Evolutionary conservation across 2,797 vertebrate species (phyloP).

Genomic region (Propithecus deckenii): DNA sequence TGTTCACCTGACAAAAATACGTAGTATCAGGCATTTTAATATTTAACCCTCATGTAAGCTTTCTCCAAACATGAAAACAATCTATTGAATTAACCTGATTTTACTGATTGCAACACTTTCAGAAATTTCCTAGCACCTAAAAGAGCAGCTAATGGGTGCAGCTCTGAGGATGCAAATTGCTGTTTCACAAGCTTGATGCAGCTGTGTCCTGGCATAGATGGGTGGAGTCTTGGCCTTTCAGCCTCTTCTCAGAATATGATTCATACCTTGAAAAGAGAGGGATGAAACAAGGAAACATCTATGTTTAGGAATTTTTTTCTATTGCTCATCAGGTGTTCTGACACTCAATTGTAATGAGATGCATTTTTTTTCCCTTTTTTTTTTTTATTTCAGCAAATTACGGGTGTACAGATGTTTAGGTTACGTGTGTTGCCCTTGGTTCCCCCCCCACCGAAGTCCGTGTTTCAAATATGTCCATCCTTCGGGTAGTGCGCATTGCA

Average conservation of each 20-base stretch:
- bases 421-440: too few relatives aligned
- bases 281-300: conserved; percentile 14
- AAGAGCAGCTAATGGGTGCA: background rate
- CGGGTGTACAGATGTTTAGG: too few relatives aligned
- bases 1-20: background rate
- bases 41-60: background rate
- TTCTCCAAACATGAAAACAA: conserved; percentile 8
- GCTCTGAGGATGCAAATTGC: background rate
- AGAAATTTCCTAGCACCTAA: background rate
- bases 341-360: background rate
- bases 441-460: too few relatives aligned
- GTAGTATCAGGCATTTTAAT: background rate
- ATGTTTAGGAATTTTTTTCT: background rate
- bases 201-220: background rate
- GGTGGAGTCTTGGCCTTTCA: background rate
- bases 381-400: too few relatives aligned
- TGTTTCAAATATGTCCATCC: too few relatives aligned
- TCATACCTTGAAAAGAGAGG: background rate
- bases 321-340: background rate
- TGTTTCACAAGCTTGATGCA: background rate
- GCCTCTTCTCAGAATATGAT: background rate
- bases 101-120: background rate
- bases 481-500: too few relatives aligned
- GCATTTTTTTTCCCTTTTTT: too few relatives aligned
- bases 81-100: background rate